Conservation (phyloP, 2,888 invertebrate genomes). For the Andrena trimmerana region DNA sequence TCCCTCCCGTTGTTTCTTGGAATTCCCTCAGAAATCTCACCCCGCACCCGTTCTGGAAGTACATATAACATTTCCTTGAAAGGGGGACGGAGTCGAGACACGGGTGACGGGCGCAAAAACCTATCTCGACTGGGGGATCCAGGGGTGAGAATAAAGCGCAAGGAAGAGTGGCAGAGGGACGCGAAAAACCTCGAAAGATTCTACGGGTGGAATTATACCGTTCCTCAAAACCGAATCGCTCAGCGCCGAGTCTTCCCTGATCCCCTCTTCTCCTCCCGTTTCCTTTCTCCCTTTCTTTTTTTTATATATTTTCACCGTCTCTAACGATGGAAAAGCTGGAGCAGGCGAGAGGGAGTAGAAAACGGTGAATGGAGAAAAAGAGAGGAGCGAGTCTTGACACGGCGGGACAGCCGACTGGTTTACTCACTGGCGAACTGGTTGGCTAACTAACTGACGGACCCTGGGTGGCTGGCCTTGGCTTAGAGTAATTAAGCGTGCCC, state of each 20-base stretch:
- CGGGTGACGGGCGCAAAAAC: conserved; percentile 4
- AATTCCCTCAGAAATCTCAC: conserved; percentile 31
- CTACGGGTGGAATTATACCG: conserved; percentile 35
- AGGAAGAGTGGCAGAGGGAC: conserved; percentile 11
- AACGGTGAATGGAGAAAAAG: neutral
- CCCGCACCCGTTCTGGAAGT: conserved; percentile 8
- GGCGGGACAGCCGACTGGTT: conserved; percentile 8
- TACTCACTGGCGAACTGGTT: conserved; percentile 3
- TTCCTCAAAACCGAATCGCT: conserved; percentile 32
- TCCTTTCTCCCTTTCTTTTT: neutral
- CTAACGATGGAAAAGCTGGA: neutral
- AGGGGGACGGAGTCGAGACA: conserved; percentile 3
- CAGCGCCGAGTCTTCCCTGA: conserved; percentile 11
- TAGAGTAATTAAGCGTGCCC: conserved; percentile 67
- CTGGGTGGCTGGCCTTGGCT: conserved; percentile 61
- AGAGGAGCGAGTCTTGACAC: neutral
- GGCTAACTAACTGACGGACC: conserved; percentile 46
- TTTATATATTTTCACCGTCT: too few species aligned
- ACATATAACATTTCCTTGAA: conserved; percentile 16
- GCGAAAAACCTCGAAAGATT: conserved; percentile 15
- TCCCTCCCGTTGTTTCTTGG: neutral
- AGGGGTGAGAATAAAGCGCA: conserved; percentile 37
- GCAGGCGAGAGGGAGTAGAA: neutral
- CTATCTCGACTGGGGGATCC: conserved; percentile 24
- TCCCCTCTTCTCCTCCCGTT: neutral